Percentiles rank a stretch among this genome's conserved stretches.
These are phyloP conservation scores for Microchrysa polita DNA, from an alignment of 2,888 invertebrate species.

Conservation along the genomic window DNA sequence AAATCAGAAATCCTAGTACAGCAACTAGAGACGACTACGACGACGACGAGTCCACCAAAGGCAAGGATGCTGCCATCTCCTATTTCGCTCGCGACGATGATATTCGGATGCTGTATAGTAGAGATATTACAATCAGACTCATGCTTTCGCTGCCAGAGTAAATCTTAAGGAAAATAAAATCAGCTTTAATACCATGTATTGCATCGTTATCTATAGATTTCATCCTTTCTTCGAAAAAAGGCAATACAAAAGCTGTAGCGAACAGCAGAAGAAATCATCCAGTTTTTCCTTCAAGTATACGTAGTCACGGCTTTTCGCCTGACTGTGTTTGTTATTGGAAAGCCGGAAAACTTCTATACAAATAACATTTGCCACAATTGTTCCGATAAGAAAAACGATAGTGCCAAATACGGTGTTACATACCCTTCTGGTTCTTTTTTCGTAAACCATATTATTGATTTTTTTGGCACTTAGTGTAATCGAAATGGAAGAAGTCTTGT, in stretches of 20 bases:
- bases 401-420: not conserved
- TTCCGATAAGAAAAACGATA: conserved; percentile 31
- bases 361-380: conserved; percentile 40
- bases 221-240: no score
- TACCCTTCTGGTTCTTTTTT: no score
- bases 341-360: not conserved
- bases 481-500: conserved; percentile 1
- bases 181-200: no score
- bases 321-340: not conserved
- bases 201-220: no score
- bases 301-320: not conserved
- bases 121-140: not conserved
- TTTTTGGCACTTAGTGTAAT: conserved; percentile 1
- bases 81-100: not conserved
- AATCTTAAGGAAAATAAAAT: no score
- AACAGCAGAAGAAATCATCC: no score
- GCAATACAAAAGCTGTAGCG: no score
- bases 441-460: not conserved
- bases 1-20: conserved; percentile 42
- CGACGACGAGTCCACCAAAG: not conserved
- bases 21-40: not conserved
- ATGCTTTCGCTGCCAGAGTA: no score
- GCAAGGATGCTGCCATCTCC: not conserved
- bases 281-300: not conserved
- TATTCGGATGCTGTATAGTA: not conserved